Conservation (phyloP, 1,140 invertebrate species). For the Drepana arcuata region DNA sequence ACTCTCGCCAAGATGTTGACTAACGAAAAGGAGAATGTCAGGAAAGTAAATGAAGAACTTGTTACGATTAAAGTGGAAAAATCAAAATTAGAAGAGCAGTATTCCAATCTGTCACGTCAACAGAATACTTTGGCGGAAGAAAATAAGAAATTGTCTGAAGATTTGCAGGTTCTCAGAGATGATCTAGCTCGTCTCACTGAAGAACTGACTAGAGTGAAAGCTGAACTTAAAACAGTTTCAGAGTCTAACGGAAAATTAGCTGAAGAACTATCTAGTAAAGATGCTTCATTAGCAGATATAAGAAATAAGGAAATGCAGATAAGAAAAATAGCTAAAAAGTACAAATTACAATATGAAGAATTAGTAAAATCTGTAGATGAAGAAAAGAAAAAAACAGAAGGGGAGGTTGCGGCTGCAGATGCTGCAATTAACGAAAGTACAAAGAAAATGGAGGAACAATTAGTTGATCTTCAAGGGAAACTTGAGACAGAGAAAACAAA, state of each 20-base stretch:
- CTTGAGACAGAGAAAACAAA: constrained; percentile 74
- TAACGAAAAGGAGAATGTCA: constrained; percentile 78
- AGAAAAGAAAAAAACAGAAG: constrained; percentile 73
- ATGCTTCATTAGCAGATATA: constrained; percentile 79
- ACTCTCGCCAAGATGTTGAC: constrained; percentile 83
- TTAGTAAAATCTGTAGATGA: constrained; percentile 76
- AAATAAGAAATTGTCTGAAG: constrained; percentile 72
- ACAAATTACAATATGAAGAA: constrained; percentile 90
- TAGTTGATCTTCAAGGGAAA: constrained; percentile 77
- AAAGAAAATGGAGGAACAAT: constrained; percentile 66
- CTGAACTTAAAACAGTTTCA: constrained; percentile 70
- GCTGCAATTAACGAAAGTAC: constrained; percentile 46
- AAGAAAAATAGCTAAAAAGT: constrained; percentile 92
- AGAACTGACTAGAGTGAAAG: constrained; percentile 73
- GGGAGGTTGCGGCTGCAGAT: constrained; percentile 52
- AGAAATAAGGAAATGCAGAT: constrained; percentile 87
- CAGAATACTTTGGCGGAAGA: constrained; percentile 65
- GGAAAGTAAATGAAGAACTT: constrained; percentile 79
- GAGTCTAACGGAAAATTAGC: constrained; percentile 76
- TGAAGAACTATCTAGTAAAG: constrained; percentile 80
- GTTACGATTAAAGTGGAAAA: constrained; percentile 78
- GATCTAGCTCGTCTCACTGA: constrained; percentile 69
- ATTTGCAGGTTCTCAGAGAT: constrained; percentile 56
- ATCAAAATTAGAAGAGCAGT: constrained; percentile 81
- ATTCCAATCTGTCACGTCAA: constrained; percentile 74